Conservation (phyloP, 92 coral and sea anemone species). For the Heteractis magnifica region DNA sequence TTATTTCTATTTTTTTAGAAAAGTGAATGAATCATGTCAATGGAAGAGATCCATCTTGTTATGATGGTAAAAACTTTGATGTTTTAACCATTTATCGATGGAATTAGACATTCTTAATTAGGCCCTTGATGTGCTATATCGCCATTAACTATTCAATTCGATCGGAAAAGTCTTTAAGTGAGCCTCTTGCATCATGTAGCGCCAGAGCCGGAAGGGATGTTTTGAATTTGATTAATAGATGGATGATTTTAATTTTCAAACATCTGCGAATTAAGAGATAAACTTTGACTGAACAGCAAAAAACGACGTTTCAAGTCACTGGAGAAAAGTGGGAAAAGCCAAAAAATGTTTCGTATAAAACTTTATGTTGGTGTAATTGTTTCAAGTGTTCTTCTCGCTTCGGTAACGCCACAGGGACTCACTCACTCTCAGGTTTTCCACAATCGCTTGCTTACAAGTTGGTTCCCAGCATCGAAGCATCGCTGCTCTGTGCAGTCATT, state of each 20-base stretch:
- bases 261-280: not conserved
- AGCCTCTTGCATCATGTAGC: not conserved
- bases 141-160: not conserved
- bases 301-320: not conserved
- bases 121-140: not conserved
- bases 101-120: not conserved
- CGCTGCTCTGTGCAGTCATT: constrained; percentile 10
- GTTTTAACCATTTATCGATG: not conserved
- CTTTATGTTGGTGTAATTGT: not conserved
- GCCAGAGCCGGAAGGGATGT: constrained; percentile 1
- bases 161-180: not conserved
- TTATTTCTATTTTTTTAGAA: no score
- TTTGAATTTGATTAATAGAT: not conserved
- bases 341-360: not conserved
- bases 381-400: not conserved
- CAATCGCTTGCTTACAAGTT: not conserved
- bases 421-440: constrained; percentile 10
- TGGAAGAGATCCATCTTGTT: not conserved
- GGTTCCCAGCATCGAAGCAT: constrained; percentile 9
- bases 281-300: not conserved
- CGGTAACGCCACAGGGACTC: not conserved
- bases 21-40: no score
- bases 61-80: not conserved
- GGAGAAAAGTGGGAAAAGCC: not conserved
- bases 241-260: not conserved